phyloP scores from a whole-genome alignment of 2,797 vertebrate species.

The Anguilla megastoma region DNA sequence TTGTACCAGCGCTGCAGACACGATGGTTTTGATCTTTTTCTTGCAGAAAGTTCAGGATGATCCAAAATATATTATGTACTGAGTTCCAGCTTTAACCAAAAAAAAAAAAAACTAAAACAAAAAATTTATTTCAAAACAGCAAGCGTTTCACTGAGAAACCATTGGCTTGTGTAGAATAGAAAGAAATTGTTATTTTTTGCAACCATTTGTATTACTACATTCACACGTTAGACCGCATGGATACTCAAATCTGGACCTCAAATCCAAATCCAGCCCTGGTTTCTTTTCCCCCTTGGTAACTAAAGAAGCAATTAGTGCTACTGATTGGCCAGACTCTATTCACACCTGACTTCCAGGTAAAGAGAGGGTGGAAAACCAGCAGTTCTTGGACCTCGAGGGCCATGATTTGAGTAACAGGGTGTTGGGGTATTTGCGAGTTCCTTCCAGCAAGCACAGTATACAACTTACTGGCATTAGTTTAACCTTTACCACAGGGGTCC shows the following conservation, averaged over 20 bases:
- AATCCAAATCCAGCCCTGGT: no score
- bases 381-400: no score
- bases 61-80: neutral
- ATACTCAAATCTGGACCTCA: no score
- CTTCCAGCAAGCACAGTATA: neutral
- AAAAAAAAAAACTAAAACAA: neutral
- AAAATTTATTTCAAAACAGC: neutral
- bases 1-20: neutral
- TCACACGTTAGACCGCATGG: neutral
- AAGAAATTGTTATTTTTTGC: neutral
- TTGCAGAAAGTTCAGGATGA: neutral
- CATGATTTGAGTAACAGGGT: no score
- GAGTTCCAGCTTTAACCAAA: neutral
- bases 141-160: neutral
- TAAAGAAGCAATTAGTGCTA: no score
- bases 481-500: no score
- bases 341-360: no score
- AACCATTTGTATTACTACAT: neutral
- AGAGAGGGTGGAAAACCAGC: no score
- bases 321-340: no score
- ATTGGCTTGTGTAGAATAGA: neutral
- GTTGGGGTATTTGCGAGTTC: neutral
- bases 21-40: constrained; percentile 14
- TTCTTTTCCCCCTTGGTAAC: no score
- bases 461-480: neutral